Conservation (phyloP, 2,113 vertebrate species). For the Clarias magur region DNA sequence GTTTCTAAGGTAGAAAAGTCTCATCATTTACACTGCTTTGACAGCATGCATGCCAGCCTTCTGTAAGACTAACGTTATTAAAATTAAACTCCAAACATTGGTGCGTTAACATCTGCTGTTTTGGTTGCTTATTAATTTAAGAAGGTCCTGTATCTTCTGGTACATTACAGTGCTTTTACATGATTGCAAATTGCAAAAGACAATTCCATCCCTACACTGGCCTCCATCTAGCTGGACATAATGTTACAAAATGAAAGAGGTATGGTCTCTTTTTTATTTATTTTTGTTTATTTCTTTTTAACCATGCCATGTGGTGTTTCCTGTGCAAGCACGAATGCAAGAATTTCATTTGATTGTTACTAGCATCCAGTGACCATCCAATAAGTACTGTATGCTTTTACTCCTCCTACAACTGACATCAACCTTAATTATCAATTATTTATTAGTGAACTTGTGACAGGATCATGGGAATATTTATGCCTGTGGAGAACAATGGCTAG, state of each 20-base stretch:
- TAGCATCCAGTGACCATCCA: neutral
- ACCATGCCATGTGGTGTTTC: neutral
- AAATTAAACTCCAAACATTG: slow-evolving; percentile 10
- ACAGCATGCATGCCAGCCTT: slow-evolving; percentile 1
- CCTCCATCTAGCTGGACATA: neutral
- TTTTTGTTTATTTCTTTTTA: too few relatives aligned
- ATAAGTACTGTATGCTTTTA: too few relatives aligned
- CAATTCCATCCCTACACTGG: too few relatives aligned
- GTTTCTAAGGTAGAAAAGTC: neutral
- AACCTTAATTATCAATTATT: too few relatives aligned
- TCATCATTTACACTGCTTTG: neutral
- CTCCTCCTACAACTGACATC: too few relatives aligned
- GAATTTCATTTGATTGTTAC: neutral
- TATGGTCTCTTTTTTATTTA: neutral
- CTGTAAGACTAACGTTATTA: slow-evolving; percentile 25
- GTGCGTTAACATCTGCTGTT: slow-evolving; percentile 2
- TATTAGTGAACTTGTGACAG: too few relatives aligned
- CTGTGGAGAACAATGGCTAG: too few relatives aligned
- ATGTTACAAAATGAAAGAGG: too few relatives aligned
- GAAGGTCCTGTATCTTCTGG: neutral
- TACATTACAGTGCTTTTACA: neutral
- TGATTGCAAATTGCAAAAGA: neutral
- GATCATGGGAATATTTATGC: too few relatives aligned
- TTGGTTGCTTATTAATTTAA: slow-evolving; percentile 9
- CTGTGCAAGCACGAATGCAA: neutral